phyloP scores from a whole-genome alignment of 2,113 vertebrate species.

The Haemorhous mexicanus region DNA sequence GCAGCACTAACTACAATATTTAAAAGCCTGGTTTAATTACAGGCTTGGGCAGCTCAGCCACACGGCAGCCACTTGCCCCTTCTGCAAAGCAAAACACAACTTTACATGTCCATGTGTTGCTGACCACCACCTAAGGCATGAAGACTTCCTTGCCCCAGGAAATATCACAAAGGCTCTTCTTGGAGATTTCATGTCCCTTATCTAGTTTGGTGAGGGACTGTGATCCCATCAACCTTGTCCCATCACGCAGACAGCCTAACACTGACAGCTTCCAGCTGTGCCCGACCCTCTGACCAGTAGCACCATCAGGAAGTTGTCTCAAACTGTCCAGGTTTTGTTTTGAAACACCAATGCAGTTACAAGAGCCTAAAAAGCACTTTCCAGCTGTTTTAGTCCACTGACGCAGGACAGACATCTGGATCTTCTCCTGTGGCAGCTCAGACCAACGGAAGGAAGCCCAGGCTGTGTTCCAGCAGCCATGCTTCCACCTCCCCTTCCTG shows the following conservation, averaged over 20 bases:
- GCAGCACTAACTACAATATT: background rate
- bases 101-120: fast-evolving
- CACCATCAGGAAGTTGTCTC: background rate
- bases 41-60: background rate
- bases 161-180: background rate
- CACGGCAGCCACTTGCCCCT: background rate
- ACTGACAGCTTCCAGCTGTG: background rate
- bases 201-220: background rate
- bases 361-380: background rate
- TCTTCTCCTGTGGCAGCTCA: background rate
- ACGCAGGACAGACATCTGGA: background rate
- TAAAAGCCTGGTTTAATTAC: background rate
- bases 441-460: background rate
- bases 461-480: background rate
- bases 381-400: background rate
- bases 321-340: background rate
- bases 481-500: background rate
- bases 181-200: background rate
- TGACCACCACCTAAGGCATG: background rate
- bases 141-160: background rate
- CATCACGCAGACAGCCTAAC: background rate
- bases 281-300: fast-evolving
- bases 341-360: background rate
- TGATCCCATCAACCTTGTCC: background rate
- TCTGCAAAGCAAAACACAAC: background rate